These are phyloP conservation scores for Thamnaconus septentrionalis DNA, from an alignment of 2,113 vertebrate species.

Conservation along the genomic window DNA sequence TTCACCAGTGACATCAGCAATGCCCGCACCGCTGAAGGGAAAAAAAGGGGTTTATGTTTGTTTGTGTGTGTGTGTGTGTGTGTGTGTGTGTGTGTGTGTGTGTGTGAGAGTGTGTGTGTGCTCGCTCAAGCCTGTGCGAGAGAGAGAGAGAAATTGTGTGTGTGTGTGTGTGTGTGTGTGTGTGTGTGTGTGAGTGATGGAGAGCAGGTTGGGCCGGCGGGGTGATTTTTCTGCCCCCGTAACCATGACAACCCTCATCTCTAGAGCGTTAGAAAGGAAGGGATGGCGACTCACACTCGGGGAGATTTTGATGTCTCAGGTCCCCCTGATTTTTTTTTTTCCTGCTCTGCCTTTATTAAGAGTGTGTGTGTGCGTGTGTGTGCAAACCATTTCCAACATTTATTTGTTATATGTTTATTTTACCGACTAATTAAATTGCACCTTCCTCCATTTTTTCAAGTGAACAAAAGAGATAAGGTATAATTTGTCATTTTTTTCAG, in stretches of 20 bases:
- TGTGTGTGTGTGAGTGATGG: slow-evolving; percentile 35
- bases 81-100: slow-evolving; percentile 10
- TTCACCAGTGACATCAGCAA: slow-evolving; percentile 69
- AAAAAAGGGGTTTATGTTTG: neutral
- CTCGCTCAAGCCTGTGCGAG: no score
- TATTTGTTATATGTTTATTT: no score
- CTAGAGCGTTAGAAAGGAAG: slow-evolving; percentile 60
- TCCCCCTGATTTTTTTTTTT: slow-evolving; percentile 57
- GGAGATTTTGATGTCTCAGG: slow-evolving; percentile 71
- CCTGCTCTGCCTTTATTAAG: slow-evolving; percentile 51
- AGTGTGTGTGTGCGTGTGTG: neutral
- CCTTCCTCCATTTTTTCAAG: no score
- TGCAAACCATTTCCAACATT: neutral
- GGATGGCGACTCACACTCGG: slow-evolving; percentile 67
- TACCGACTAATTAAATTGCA: no score
- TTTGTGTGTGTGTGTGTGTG: slow-evolving; percentile 11
- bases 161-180: slow-evolving; percentile 24
- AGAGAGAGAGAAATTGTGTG: neutral
- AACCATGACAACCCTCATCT: slow-evolving; percentile 78
- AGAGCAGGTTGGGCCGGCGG: slow-evolving; percentile 60
- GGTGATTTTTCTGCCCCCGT: slow-evolving; percentile 73
- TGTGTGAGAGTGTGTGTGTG: slow-evolving; percentile 9
- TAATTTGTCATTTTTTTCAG: no score
- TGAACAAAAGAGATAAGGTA: no score
- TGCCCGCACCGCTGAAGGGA: slow-evolving; percentile 48